Base-by-base conservation (phyloP, 2,113 vertebrate species). In the Cavia porcellus region DNA sequence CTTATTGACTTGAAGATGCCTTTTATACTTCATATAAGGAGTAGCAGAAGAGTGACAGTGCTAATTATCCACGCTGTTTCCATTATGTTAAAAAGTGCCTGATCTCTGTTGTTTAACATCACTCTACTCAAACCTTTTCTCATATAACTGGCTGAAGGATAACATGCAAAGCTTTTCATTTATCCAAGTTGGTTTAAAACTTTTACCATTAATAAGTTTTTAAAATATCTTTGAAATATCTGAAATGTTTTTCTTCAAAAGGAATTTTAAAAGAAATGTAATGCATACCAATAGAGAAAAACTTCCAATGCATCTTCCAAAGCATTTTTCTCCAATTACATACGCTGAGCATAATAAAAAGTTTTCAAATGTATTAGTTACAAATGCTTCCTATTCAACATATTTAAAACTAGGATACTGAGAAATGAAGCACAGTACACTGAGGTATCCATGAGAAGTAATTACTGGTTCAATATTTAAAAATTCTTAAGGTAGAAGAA, bases 201-300 rank as follows among this genome's bases (percentile, higher is more conserved):
- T 66, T 92, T 83, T 95, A 59, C 84, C 55, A 90, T 91, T 94
- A 92, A 55, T n/a, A 95, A 64, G 11, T 87, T 95, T 95, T 95
- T 38, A 92, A 74, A 75, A 57, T 5, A 35, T 83, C 24, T 91
- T 38, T 90, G 47, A 86, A 94, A 75, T 85, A 86, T 91, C 45
- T 90, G 52, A 86, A 94, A 61, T 62, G n/a, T 15, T 32, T 66
- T 66, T 68, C 7, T 11, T 95, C 28, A 96, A 50, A 92, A 84
- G 61, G 1, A n/a, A 72, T 87, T 85, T 70, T 59, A 64, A 81
- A 92, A 94, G 10, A 83, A 86, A 66, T n/a, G 68, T 88, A 72
- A 96, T 86, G 84, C 20, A 95, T 28, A 87, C 3, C 74, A 95
- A 95, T 62, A 74, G 47, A 86, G 52, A 83, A 90, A 3, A 68